phyloP scores from a whole-genome alignment of 1,140 invertebrate species.

The Drosophila pandora region DNA sequence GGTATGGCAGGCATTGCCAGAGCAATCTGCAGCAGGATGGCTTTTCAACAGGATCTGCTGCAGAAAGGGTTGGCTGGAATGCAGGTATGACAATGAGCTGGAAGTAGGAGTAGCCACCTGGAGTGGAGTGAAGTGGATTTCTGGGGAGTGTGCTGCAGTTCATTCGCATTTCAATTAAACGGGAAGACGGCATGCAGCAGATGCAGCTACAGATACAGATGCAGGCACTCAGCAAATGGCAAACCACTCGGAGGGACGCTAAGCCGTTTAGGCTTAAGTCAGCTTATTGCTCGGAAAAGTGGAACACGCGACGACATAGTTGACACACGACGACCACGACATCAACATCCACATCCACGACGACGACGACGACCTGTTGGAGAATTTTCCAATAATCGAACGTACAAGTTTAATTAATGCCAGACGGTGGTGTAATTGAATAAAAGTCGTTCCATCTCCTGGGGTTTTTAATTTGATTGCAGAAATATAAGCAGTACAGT shows the following conservation, averaged over 20 bases:
- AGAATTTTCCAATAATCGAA: slow-evolving; percentile 54
- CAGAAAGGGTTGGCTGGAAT: slow-evolving; percentile 31
- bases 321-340: slow-evolving; percentile 41
- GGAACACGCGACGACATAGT: slow-evolving; percentile 54
- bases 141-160: slow-evolving; percentile 49
- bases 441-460: slow-evolving; percentile 3
- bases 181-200: slow-evolving; percentile 16
- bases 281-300: slow-evolving; percentile 59
- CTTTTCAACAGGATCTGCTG: slow-evolving; percentile 10
- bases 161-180: slow-evolving; percentile 73
- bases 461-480: slow-evolving; percentile 16
- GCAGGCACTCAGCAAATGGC: slow-evolving; percentile 41
- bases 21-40: slow-evolving; percentile 42
- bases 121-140: slow-evolving; percentile 12
- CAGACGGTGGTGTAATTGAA: slow-evolving; percentile 21
- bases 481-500: background rate
- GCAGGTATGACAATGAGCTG: slow-evolving; percentile 8
- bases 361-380: slow-evolving; percentile 53
- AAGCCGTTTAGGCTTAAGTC: slow-evolving; percentile 68
- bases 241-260: slow-evolving; percentile 56
- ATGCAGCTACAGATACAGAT: slow-evolving; percentile 6
- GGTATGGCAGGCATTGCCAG: background rate
- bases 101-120: slow-evolving; percentile 1
- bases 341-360: background rate
- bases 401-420: slow-evolving; percentile 29